phyloP scores from a whole-genome alignment of 2,888 invertebrate genomes.

The Sinopyrophorus schimmeli region DNA sequence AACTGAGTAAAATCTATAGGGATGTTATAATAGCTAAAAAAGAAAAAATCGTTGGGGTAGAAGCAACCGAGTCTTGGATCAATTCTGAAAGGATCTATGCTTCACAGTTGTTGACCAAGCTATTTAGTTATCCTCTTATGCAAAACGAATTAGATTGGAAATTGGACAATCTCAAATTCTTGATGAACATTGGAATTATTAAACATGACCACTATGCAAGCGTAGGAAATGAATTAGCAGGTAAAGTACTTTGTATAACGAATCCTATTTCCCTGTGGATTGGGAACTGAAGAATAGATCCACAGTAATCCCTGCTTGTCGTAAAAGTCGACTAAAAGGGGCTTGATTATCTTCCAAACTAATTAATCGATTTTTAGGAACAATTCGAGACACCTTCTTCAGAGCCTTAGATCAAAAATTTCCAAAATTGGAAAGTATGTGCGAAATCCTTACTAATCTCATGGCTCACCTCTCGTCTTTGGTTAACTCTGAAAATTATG shows the following conservation, averaged over 20 bases:
- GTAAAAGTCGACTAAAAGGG: too few relatives aligned
- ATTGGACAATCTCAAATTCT: slow-evolving; percentile 64
- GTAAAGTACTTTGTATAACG: too few relatives aligned
- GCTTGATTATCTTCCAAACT: too few relatives aligned
- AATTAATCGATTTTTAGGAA: too few relatives aligned
- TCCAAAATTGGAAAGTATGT: slow-evolving; percentile 65
- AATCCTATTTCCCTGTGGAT: slow-evolving; percentile 2
- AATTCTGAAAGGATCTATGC: slow-evolving; percentile 71
- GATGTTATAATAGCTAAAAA: slow-evolving; percentile 63
- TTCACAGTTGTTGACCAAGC: slow-evolving; percentile 60
- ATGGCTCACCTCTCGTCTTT: slow-evolving; percentile 62
- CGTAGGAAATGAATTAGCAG: slow-evolving; percentile 64
- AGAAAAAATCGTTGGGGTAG: slow-evolving; percentile 58
- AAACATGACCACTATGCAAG: slow-evolving; percentile 57
- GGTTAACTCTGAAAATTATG: slow-evolving; percentile 56
- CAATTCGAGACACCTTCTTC: slow-evolving; percentile 71
- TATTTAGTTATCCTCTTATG: slow-evolving; percentile 52
- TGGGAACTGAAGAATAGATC: too few relatives aligned
- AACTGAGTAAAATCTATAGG: slow-evolving; percentile 64
- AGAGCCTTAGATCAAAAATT: slow-evolving; percentile 70
- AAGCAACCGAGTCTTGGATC: slow-evolving; percentile 61
- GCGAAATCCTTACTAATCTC: slow-evolving; percentile 62
- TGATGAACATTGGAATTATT: slow-evolving; percentile 68
- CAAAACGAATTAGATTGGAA: slow-evolving; percentile 67
- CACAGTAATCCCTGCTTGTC: too few relatives aligned